These are phyloP conservation scores for Incurvaria masculella DNA, from an alignment of 2,888 invertebrate species.

Conservation along the genomic window DNA sequence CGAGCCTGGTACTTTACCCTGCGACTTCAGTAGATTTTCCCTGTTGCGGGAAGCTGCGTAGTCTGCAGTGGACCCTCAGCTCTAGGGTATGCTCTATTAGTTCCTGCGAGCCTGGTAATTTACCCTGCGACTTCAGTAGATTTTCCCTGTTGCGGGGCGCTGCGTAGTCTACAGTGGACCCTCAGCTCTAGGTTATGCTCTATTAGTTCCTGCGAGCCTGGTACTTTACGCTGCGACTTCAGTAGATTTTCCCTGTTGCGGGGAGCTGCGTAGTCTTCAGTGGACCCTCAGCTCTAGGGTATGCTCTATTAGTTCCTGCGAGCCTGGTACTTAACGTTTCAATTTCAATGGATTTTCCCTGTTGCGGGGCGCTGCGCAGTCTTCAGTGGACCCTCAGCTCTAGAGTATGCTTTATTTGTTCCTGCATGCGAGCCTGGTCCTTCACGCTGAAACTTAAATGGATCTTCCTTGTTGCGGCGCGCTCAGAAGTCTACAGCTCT, in stretches of 20 bases:
- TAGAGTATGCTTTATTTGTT: slow-evolving; percentile 11
- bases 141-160: no score
- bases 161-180: no score
- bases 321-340: slow-evolving; percentile 12
- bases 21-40: no score
- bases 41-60: no score
- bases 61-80: no score
- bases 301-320: slow-evolving; percentile 11
- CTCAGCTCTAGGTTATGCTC: no score
- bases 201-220: slow-evolving; percentile 13
- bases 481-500: no score
- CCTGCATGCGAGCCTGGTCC: slow-evolving; percentile 13
- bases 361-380: slow-evolving; percentile 11
- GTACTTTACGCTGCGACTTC: slow-evolving; percentile 10
- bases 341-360: slow-evolving; percentile 4
- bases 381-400: slow-evolving; percentile 22
- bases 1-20: no score
- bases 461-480: no score
- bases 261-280: slow-evolving; percentile 20
- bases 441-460: slow-evolving; percentile 7
- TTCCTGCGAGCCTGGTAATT: no score
- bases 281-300: slow-evolving; percentile 19
- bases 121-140: no score
- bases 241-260: slow-evolving; percentile 1
- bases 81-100: no score